phyloP scores from a whole-genome alignment of 2,797 vertebrate species.

The Chrosomus eos region DNA sequence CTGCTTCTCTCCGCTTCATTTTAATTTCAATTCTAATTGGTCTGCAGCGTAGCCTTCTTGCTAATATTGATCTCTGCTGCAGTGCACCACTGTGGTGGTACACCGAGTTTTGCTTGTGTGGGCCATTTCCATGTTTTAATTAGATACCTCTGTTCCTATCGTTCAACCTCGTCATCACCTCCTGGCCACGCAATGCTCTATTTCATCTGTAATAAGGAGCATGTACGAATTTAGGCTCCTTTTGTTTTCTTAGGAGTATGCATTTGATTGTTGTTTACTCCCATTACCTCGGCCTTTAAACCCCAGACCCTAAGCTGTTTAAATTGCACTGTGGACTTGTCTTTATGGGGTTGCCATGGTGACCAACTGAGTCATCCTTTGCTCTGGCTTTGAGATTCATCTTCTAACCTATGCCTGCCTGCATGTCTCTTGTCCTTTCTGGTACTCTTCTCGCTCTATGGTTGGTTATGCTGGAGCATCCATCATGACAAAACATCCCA shows the following conservation, averaged over 20 bases:
- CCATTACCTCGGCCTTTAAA: slow-evolving; percentile 72
- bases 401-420: slow-evolving; percentile 60
- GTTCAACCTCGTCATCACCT: slow-evolving; percentile 9
- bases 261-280: slow-evolving; percentile 60
- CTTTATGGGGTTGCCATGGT: slow-evolving; percentile 83
- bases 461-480: slow-evolving; percentile 21
- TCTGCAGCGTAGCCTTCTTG: slow-evolving; percentile 51
- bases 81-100: slow-evolving; percentile 42
- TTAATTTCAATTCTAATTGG: slow-evolving; percentile 64
- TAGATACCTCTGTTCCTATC: slow-evolving; percentile 28
- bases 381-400: slow-evolving; percentile 58
- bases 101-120: slow-evolving; percentile 50
- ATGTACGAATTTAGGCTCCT: slow-evolving; percentile 59
- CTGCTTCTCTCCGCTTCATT: slow-evolving; percentile 37
- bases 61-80: slow-evolving; percentile 61
- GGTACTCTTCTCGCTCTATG: slow-evolving; percentile 47
- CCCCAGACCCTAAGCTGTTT: slow-evolving; percentile 72
- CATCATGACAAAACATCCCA: neutral
- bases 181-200: slow-evolving; percentile 25
- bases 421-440: slow-evolving; percentile 51
- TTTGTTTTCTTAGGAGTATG: slow-evolving; percentile 66
- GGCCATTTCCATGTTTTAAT: slow-evolving; percentile 53
- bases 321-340: slow-evolving; percentile 80
- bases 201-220: slow-evolving; percentile 20
- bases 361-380: slow-evolving; percentile 71